Evolutionary conservation across 2,797 vertebrate species (phyloP), one percentile per base, ranked within the genome.

Genomic region (Thunnus albacares): DNA sequence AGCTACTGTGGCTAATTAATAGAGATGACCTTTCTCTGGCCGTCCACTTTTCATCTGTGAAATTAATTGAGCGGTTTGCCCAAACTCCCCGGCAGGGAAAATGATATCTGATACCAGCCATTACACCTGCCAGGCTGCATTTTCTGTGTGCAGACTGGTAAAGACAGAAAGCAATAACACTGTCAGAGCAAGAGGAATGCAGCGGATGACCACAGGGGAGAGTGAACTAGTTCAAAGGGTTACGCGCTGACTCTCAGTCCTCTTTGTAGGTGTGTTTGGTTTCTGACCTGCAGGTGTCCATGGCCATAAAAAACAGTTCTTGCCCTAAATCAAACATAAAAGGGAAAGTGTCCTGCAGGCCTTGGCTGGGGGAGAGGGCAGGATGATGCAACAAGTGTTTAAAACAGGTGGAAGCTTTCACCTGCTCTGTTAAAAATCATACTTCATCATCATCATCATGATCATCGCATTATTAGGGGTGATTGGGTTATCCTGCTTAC

Each of bases 211-310:
- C 83, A 75, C 59, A 68, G 64, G 80, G 80, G 56, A 77, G 73
- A 60, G 69, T 17, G 15, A 67, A 47, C 18, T 5, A 71, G 87
- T 91, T 93, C 84, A 92, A 89, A 91, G 86, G 80, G 80, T 82
- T 43, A 47, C 1, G 13, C 17, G 0, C 57, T 17, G 63, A 47
- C 58, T 80, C 82, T 49, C 66, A 26, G 33, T 13, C 58, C 63
- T 85, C 82, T 90, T 87, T 90, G 83, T 86, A 84, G 89, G 78
- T 69, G 89, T 90, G 85, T 83, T 61, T 15, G 71, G 87, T 90
- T 89, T 89, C 91, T 90, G 83, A 92, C 84, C 82, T 35, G 69
- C 91, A 90, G 93, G 89, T 84, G 81, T 87, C 77, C 59, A 38
- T 53, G 43, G 79, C 74, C 56, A 58, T 82, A 89, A 93, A 91